These are phyloP conservation scores for Rambutsinella grinnellia DNA, from an alignment of 2,888 invertebrate genomes.

Conservation along the genomic window DNA sequence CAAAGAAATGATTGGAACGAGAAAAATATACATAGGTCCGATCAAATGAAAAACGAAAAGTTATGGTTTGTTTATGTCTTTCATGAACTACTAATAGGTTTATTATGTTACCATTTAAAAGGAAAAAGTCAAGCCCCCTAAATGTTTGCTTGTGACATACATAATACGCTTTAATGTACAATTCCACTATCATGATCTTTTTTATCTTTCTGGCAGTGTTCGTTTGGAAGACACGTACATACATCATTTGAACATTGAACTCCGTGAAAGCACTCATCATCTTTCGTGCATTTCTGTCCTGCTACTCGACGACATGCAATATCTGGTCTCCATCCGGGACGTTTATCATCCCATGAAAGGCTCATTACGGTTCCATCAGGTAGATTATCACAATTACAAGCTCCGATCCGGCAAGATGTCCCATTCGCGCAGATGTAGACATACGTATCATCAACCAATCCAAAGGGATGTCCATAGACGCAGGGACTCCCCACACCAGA, in stretches of 20 bases:
- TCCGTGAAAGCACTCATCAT: conserved; percentile 28
- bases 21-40: no score
- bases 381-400: conserved; percentile 39
- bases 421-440: conserved; percentile 22
- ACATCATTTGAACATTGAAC: conserved; percentile 17
- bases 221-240: conserved; percentile 19
- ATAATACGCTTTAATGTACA: no score
- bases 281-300: conserved; percentile 21
- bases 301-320: conserved; percentile 25
- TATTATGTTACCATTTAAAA: no score
- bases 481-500: conserved; percentile 26
- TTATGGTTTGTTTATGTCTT: no score
- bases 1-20: no score
- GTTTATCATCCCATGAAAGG: conserved; percentile 7
- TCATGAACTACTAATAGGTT: no score
- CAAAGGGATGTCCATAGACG: conserved; percentile 26
- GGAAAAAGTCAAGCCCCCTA: no score
- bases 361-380: conserved; percentile 35
- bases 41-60: no score
- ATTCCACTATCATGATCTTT: no score
- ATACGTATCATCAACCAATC: conserved; percentile 10
- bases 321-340: conserved; percentile 7
- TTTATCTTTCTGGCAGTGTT: no score
- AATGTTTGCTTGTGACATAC: no score
- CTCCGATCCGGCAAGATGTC: conserved; percentile 40